A percentile compares a stretch with the other conserved stretches of the same genome.
Evolutionary conservation across 2,888 invertebrate species (phyloP).

Genomic region (Anticlea derivata): DNA sequence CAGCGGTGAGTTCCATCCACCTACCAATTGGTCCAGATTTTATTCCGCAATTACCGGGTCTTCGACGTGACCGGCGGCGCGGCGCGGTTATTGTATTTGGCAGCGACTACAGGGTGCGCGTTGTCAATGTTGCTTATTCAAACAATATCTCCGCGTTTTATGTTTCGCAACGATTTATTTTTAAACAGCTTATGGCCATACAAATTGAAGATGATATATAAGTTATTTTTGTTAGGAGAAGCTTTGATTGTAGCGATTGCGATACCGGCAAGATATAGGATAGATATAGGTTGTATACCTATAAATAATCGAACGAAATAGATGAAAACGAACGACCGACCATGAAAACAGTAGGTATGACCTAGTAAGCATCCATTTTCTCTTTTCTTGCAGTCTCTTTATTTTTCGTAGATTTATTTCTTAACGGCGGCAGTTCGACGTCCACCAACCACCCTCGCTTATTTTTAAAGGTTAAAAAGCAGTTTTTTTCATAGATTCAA

Average conservation of each 20-base stretch:
- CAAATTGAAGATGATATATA: not conserved
- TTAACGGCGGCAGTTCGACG: too few species aligned
- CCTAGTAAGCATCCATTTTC: too few species aligned
- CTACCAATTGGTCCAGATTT: slow-evolving; percentile 3
- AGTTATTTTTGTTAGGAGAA: not conserved
- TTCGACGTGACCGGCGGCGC: slow-evolving; percentile 4
- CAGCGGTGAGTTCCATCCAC: too few species aligned
- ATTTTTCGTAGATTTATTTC: too few species aligned
- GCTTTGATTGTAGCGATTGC: not conserved
- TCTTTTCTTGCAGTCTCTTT: too few species aligned
- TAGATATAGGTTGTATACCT: not conserved
- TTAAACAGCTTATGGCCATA: not conserved
- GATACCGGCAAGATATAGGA: not conserved
- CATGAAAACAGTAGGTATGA: too few species aligned
- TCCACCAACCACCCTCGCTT: too few species aligned
- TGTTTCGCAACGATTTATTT: not conserved
- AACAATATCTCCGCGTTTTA: slow-evolving; percentile 1
- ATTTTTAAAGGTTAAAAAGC: too few species aligned
- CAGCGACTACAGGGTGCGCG: slow-evolving; percentile 1
- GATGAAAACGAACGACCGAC: too few species aligned
- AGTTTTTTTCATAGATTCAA: too few species aligned
- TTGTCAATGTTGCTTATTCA: slow-evolving; percentile 13
- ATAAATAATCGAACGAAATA: not conserved
- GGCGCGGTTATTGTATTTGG: slow-evolving; percentile 15
- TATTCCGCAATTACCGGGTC: slow-evolving; percentile 4